Percentiles rank a stretch among this genome's conserved stretches.
These are phyloP conservation scores for Xiphophorus maculatus DNA, from an alignment of 2,113 vertebrate species.

Conservation along the genomic window DNA sequence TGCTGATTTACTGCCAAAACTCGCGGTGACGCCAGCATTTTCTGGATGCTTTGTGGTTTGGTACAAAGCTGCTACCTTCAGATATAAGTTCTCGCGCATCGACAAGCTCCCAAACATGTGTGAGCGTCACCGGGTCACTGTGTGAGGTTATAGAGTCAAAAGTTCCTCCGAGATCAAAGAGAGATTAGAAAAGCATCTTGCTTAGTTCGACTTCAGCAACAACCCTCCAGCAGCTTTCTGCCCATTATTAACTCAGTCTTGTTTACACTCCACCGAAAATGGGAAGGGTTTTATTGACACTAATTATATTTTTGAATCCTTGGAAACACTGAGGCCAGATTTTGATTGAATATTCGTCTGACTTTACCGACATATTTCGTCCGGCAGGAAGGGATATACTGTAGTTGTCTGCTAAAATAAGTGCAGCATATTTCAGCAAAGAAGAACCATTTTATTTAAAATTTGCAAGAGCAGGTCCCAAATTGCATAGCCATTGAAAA, in stretches of 20 bases:
- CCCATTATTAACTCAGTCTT: neutral
- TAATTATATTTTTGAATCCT: too few species aligned
- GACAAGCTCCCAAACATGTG: neutral
- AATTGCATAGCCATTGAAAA: neutral
- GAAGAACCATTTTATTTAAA: neutral
- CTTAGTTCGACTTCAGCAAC: too few species aligned
- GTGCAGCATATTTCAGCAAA: neutral
- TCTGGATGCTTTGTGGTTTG: neutral
- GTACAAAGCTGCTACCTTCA: neutral
- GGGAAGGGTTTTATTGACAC: too few species aligned
- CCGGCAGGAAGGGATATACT: too few species aligned
- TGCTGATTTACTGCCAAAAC: constrained; percentile 20
- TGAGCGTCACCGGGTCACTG: neutral
- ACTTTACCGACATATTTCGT: neutral
- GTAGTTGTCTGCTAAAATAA: too few species aligned
- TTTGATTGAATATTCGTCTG: too few species aligned
- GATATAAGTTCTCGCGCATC: constrained; percentile 2
- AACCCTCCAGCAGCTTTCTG: neutral
- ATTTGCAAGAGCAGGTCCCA: neutral
- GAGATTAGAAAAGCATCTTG: neutral
- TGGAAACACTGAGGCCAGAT: too few species aligned
- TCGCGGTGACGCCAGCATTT: neutral
- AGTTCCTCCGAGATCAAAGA: neutral
- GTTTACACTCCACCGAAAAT: too few species aligned
- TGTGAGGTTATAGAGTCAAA: neutral